Percentiles rank a stretch among this genome's conserved stretches.
Evolutionary conservation across 2,888 invertebrate species (phyloP).

Genomic region (Drosophila diplacantha): DNA sequence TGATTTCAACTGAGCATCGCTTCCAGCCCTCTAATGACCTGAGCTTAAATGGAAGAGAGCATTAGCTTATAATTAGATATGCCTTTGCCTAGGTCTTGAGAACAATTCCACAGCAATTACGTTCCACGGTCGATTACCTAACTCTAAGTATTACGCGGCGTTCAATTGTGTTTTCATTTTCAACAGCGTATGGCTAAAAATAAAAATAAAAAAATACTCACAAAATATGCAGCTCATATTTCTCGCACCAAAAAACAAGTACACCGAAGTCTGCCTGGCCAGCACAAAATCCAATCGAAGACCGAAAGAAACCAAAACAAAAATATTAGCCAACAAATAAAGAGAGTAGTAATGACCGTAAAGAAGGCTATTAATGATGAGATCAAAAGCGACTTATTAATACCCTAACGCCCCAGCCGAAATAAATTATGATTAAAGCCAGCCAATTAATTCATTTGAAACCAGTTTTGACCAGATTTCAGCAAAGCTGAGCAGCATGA

Average conservation of each 20-base stretch:
- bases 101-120: conserved; percentile 20
- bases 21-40: conserved; percentile 11
- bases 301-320: conserved; percentile 44
- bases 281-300: conserved; percentile 27
- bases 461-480: neutral
- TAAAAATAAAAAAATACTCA: conserved; percentile 42
- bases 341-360: conserved; percentile 41
- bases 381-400: conserved; percentile 18
- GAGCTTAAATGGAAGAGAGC: neutral
- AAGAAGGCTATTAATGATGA: conserved; percentile 23
- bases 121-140: conserved; percentile 44
- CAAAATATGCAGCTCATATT: conserved; percentile 56
- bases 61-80: conserved; percentile 16
- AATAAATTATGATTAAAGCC: conserved; percentile 4
- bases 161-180: conserved; percentile 42
- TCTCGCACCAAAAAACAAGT: conserved; percentile 32
- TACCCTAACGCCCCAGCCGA: conserved; percentile 13
- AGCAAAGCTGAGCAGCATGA: conserved; percentile 1
- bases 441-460: conserved; percentile 5
- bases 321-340: conserved; percentile 50
- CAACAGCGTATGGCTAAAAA: conserved; percentile 22
- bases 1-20: neutral
- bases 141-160: conserved; percentile 33
- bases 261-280: conserved; percentile 39
- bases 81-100: conserved; percentile 18